Conservation (phyloP, 2,113 vertebrate species). For the Thryonomys swinderianus region DNA sequence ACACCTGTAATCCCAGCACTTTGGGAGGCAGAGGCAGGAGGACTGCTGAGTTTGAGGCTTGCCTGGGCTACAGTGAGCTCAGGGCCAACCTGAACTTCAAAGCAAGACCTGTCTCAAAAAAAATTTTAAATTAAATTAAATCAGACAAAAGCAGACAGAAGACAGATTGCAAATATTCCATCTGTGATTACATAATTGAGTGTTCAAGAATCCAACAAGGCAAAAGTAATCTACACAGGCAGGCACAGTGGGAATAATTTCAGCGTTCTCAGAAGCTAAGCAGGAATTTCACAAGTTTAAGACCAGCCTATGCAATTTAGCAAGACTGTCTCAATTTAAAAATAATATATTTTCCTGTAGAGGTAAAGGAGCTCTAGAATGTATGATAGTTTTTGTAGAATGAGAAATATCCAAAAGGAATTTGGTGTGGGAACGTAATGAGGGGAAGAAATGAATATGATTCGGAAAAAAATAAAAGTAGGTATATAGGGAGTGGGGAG, state of each 20-base stretch:
- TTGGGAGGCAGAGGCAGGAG: no score
- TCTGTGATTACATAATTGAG: neutral
- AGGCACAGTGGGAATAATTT: neutral
- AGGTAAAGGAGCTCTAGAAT: no score
- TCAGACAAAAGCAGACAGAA: constrained; percentile 33
- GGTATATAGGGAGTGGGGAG: no score
- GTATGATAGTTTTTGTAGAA: no score
- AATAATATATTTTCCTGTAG: neutral
- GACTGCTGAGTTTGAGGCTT: no score
- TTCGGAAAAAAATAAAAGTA: no score
- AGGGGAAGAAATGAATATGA: no score
- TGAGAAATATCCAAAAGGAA: no score
- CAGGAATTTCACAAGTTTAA: neutral
- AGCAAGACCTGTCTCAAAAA: neutral
- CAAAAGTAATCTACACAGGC: neutral
- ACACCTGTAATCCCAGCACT: no score
- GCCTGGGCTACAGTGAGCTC: no score
- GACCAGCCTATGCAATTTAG: neutral
- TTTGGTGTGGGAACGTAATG: no score
- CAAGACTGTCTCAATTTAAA: neutral
- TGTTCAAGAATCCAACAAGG: neutral
- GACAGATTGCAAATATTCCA: neutral
- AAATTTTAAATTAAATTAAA: neutral
- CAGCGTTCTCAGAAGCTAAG: neutral
- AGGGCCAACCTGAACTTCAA: no score